Evolutionary conservation across 2,113 vertebrate species (phyloP).

Genomic region (Eulemur macaco): DNA sequence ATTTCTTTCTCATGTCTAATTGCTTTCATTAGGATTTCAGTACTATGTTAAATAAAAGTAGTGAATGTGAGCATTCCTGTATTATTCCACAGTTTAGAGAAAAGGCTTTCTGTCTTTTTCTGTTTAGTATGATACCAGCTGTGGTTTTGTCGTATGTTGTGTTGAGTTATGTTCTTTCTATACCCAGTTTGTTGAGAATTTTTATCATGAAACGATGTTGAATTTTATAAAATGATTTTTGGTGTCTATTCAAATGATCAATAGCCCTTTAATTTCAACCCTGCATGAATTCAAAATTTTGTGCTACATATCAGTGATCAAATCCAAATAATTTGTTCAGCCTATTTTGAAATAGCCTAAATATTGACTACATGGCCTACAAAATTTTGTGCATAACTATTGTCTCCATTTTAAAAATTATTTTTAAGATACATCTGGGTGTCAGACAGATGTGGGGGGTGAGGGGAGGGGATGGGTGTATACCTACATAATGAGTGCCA

Average conservation of each 20-base stretch:
- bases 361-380: too few species aligned
- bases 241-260: neutral
- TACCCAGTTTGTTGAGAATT: neutral
- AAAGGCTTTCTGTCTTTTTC: neutral
- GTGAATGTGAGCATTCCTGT: neutral
- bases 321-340: too few species aligned
- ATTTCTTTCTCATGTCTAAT: neutral
- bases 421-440: too few species aligned
- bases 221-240: neutral
- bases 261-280: too few species aligned
- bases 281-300: too few species aligned
- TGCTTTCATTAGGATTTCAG: neutral
- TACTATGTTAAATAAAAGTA: neutral
- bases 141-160: neutral
- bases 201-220: neutral
- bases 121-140: neutral
- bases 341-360: too few species aligned
- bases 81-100: neutral
- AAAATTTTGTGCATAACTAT: too few species aligned
- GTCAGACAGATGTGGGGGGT: too few species aligned
- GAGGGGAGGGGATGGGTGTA: too few species aligned
- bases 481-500: too few species aligned
- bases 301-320: too few species aligned
- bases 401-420: too few species aligned
- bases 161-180: neutral